Percentiles rank a stretch among this genome's conserved stretches.
Evolutionary conservation across 2,113 vertebrate genomes (phyloP).

Genomic region (Nothobranchius kuhntae): DNA sequence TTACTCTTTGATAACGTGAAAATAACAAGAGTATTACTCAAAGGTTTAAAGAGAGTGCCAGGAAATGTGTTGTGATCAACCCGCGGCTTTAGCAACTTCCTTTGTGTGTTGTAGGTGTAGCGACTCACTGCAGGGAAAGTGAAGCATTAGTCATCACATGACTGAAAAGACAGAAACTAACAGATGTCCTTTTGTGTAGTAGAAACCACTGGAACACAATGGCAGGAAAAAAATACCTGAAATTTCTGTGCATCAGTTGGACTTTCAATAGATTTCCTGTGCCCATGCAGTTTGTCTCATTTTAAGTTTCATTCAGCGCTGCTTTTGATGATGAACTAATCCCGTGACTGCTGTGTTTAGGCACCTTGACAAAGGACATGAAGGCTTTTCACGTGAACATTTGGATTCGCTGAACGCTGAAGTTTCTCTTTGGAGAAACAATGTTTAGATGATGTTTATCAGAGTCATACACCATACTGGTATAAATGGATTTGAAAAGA

Average conservation of each 20-base stretch:
- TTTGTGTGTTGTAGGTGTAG: slow-evolving; percentile 5
- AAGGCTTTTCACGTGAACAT: neutral
- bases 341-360: slow-evolving; percentile 19
- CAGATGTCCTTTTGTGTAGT: neutral
- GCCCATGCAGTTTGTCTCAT: neutral
- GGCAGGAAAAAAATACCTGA: neutral
- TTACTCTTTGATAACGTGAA: neutral
- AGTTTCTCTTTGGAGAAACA: neutral
- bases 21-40: too few relatives aligned
- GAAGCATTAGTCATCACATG: slow-evolving; percentile 1
- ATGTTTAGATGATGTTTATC: slow-evolving; percentile 27
- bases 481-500: slow-evolving; percentile 9
- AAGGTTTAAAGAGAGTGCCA: neutral
- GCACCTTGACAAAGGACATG: slow-evolving; percentile 23
- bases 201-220: slow-evolving; percentile 22
- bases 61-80: slow-evolving; percentile 15
- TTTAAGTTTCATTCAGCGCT: slow-evolving; percentile 1
- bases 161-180: neutral
- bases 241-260: slow-evolving; percentile 2
- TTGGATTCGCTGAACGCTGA: slow-evolving; percentile 19
- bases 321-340: slow-evolving; percentile 29
- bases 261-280: slow-evolving; percentile 5
- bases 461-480: slow-evolving; percentile 3
- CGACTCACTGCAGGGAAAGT: slow-evolving; percentile 18
- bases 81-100: slow-evolving; percentile 12